Conservation (phyloP, 1,140 invertebrate species). For the Sminthurides bifidus region DNA sequence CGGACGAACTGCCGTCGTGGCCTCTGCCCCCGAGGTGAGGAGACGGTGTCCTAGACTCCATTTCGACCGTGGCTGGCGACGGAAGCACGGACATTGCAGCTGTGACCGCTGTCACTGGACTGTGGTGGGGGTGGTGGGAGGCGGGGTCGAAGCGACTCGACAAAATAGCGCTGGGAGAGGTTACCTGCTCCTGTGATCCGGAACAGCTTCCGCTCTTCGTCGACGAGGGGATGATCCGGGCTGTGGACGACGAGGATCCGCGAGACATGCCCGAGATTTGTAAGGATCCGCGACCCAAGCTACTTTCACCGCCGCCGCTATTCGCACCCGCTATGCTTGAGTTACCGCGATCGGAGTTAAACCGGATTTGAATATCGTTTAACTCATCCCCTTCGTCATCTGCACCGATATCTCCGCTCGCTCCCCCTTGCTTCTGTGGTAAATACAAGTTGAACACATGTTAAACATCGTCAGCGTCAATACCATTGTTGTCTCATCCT, state of each 20-base stretch:
- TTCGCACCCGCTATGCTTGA: too few species aligned
- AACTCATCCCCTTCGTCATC: slow-evolving; percentile 38
- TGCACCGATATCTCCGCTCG: slow-evolving; percentile 34
- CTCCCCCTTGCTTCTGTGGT: slow-evolving; percentile 35
- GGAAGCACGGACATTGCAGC: slow-evolving; percentile 29
- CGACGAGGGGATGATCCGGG: background rate
- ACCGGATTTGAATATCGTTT: slow-evolving; percentile 41
- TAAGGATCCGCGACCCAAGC: background rate
- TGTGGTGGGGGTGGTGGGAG: too few species aligned
- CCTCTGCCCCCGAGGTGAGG: slow-evolving; percentile 14
- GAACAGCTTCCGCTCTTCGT: background rate
- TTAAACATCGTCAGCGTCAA: too few species aligned
- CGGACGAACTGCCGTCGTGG: background rate
- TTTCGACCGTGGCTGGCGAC: slow-evolving; percentile 27
- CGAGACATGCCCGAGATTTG: background rate
- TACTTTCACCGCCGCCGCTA: slow-evolving; percentile 9
- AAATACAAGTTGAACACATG: too few species aligned
- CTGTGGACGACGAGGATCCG: slow-evolving; percentile 7
- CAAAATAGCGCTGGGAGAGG: slow-evolving; percentile 13
- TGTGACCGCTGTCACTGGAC: slow-evolving; percentile 32
- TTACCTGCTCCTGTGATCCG: background rate
- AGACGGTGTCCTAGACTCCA: slow-evolving; percentile 26
- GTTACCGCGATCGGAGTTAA: slow-evolving; percentile 30
- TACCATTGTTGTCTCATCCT: too few species aligned
- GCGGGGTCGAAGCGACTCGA: slow-evolving; percentile 24